Evolutionary conservation across 2,113 vertebrate genomes (phyloP), one percentile per base, ranked within the genome.

Genomic region (Ictalurus furcatus): DNA sequence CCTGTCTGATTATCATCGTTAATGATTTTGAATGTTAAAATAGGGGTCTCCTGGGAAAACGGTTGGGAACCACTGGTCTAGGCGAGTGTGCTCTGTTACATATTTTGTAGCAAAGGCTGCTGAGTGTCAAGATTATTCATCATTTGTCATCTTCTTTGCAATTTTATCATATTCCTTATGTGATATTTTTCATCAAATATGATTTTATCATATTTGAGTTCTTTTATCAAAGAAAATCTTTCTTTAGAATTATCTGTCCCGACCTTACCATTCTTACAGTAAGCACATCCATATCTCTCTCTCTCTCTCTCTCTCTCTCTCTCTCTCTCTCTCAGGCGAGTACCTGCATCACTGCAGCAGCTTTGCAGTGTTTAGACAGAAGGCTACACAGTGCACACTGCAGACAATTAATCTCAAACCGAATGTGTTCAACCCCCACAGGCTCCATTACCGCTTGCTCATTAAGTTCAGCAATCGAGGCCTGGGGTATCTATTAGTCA

Each of bases 381-480:
- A 88, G 88, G 63, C 90, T 92, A 93, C 56, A 91, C 92, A 90
- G 94, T 52, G 87, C 87, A 48, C 81, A 83, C 90, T 59, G 61
- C 84, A 89, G 90, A 90, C 92, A 92, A 91, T 92, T 90, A 91
- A 89, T 85, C 88, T 90, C 85, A 92, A 92, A 92, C 88, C 48
- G 85, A 90, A 88, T 90, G 85, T 74, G 88, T 91, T 90, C 89
- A 90, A 81, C 88, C 88, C 88, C 90, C 34, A 63, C 59, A 19
- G 73, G 85, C 87, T 91, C 71, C 87, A 67, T 87, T 89, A 87
- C 84, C 21, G 85, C 61, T 85, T 88, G 71, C 87, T 91, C 90
- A 91, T 89, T 89, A 91, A 78, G 56, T 79, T 79, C 69, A 84
- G 87, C 61, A 87, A 52, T 76, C 65, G 69, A 76, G 79, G 71